Evolutionary conservation across 2,113 vertebrate genomes (phyloP), one percentile per base, ranked within the genome.

Genomic region (Lontra canadensis): DNA sequence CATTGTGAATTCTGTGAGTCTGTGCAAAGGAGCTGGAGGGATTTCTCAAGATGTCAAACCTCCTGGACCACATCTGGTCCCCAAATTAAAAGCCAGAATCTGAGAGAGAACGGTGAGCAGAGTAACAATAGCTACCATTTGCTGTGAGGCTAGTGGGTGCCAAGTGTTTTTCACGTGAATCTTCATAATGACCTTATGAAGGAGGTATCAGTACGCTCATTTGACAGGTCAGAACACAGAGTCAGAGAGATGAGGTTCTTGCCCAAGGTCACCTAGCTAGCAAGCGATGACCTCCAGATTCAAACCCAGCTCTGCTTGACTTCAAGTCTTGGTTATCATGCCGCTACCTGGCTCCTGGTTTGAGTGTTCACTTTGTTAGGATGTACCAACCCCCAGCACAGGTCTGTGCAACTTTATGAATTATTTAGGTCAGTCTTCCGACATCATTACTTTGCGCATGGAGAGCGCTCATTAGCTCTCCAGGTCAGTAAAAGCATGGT

Each of bases 31-130:
- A 67, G 9, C 31, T 52, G 52, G n/a, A 61, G 39, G 13, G 49
- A 76, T 36, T 88, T 92, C 52, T 93, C 61, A 93, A 74, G 49
- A 80, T 82, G 59, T 95, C 85, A 83, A 81, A 78, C 63, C 79
- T 11, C 34, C 17, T 29, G 23, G 44, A 47, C 0, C 1, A 8
- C 6, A 15, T 31, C 42, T 52, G 20, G 52, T 49, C 67, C 7
- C 39, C 39, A 47, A 29, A 74, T 47, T 55, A 49, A 39, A 88
- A 88, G 78, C 52, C 25, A 82, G 71, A n/a, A 7, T 65, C 73
- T 71, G 63, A 31, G 42, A 81, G 89, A 63, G 12, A 34, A 80
- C n/a, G 5, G 23, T 47, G 15, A 74, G 92, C 61, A 84, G 65
- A 96, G 69, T 73, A 80, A 92, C 83, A 91, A 65, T 13, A 57